Base-by-base conservation (phyloP, 53 echinoderm and acorn worm species). In the Echinometra lucunter region DNA sequence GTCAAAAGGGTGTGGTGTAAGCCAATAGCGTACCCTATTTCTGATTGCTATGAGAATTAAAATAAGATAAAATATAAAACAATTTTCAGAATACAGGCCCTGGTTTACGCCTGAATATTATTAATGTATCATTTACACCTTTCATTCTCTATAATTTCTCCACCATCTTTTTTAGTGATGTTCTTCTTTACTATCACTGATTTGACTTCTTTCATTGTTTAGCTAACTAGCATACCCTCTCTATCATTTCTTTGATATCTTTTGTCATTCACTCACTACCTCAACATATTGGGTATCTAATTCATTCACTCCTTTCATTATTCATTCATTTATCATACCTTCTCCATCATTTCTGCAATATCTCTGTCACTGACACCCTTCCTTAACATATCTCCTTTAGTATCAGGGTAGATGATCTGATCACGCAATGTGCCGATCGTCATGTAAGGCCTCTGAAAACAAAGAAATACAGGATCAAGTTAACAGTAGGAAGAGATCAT, bases 331-430 rank as follows among this genome's bases (percentile, higher is more conserved):
- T 42, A 55, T 44, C 56, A 92, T 67, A 98, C 99, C 96, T 96
- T 98, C 30, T 95, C 95, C 32, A 99, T 96, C 60, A 96, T 97
- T 16, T 95, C 94, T 63, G 96, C 96, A 57, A 99, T 89, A 25
- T 99, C 97, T 66, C 95, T 95, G 63, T 99, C 99, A 3, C 96
- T 95, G 57, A 96, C 90, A n/a, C 99, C 99, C 92, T 96, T 98
- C 88, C 94, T 95, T 28, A 96, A 4, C 99, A 99, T 99, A 88
- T 99, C 99, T 69, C 97, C 98, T 70, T 99, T 99, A 74, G 96
- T 96, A 92, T 99, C 98, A 7, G 99, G 99, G 93, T 99, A 99
- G 88, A 99, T 99, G 89, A 99, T 98, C 87, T 99, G 99, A 69
- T 99, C 99, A 44, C 99, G 94, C 3, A 99, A 92, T 16, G 99